Base-by-base conservation (phyloP, 2,888 invertebrate species). In the Mamestra brassicae region DNA sequence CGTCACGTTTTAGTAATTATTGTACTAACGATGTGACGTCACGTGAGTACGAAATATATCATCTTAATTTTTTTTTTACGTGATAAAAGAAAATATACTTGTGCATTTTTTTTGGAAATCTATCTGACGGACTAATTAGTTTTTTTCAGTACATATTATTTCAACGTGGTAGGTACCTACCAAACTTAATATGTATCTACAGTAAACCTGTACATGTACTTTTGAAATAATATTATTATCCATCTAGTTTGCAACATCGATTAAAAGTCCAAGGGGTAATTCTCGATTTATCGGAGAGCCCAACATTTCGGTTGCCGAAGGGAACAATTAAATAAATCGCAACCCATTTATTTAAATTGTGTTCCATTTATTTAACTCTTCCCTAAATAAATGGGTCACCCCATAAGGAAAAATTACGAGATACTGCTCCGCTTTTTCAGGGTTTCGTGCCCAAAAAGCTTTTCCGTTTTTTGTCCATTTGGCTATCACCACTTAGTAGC, bases 281-380 rank as follows among this genome's bases (percentile, higher is more conserved):
- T 50, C 60, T 42, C 60, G 10, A 36, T 75, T 62, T 38, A 11
- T 52, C 42, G 15, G 45, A 42, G 13, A 54, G 1, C 11, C 52
- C 57, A 58, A 55, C 2, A 52, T 64, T 58, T 45, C 7, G 60
- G 36, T 54, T 34, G 52, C 83, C 83, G 38, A 71, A 70, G 83
- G 72, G 80, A 65, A 68, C 11, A 81, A 81, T 81, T 71, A 81
- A 65, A 81, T 81, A 65, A 81, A 84, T 71, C 55, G 62, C 47
- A 55, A 65, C 38, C 67, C 64, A 65, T 84, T 76, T 81, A 71
- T 84, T 71, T 65, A 65, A 84, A 81, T 76, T 58, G 55, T 69
- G 65, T 62, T 61, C 52, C 65, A 76, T 81, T 81, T 76, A 71
- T 81, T 71, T 76, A 84, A 81, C 71, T 84, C 76, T 81, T 81